Evolutionary conservation across 2,113 vertebrate species (phyloP), one percentile per base, ranked within the genome.

Genomic region (Blennius ocellaris): DNA sequence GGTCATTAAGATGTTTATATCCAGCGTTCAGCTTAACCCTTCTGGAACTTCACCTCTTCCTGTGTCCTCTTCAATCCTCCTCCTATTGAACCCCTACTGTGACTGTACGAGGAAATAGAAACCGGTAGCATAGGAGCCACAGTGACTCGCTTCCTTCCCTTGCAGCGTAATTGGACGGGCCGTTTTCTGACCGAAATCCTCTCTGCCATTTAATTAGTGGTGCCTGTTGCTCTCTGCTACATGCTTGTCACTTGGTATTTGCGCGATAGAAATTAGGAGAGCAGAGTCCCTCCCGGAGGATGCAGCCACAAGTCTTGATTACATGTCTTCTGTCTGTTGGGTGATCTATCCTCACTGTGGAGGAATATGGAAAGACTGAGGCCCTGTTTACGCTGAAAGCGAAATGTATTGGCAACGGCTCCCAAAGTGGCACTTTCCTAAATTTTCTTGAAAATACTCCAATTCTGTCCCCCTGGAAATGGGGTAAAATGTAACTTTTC

Each of bases 191-290:
- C 39, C 37, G 37, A 52, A 73, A 72, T 38, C 15, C 11, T 45
- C 44, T 57, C 38, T 44, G 45, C n/a, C 71, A 57, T 80, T 79
- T 84, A 62, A 75, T 68, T 61, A 80, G 45, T 9, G 10, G 17
- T n/a, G 53, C 38, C 38, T 66, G 67, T 56, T 55, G 21, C 44
- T 15, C 55, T 21, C 68, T 30, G 30, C 30, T 3, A 37, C 43
- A 41, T n/a, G 61, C 30, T 66, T 84, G 73, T 14, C 45, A 61
- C 50, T 70, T 51, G n/a, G n/a, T 66, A 49, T 47, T n/a, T 21
- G 21, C 41, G 49, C 7, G 0, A 3, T 48, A 30, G 45, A 47
- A 9, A n/a, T 40, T 54, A 37, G 38, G 68, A 68, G 37, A 53
- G 47, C 48, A 44, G 10, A 39, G 12, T 38, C 10, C 37, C 8